Percentiles rank a stretch among this genome's conserved stretches.
Conservation (phyloP, 2,888 invertebrate genomes). For the Miltochrista miniata region DNA sequence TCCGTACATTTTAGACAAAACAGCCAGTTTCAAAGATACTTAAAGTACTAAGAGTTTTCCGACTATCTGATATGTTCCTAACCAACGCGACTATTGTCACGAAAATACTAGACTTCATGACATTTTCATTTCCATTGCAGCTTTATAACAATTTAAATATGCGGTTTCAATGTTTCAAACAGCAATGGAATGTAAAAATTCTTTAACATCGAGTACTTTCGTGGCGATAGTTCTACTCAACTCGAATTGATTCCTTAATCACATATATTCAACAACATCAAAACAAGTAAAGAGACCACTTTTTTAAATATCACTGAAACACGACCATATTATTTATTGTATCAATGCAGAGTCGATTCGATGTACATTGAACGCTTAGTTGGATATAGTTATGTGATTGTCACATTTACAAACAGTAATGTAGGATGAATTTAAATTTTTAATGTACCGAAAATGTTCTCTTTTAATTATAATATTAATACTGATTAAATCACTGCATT, state of each 20-base stretch:
- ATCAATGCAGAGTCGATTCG: conserved; percentile 38
- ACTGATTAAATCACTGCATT: conserved; percentile 34
- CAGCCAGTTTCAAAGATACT: conserved; percentile 79
- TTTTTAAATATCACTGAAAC: conserved; percentile 50
- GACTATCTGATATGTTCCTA: conserved; percentile 75
- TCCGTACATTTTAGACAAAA: conserved; percentile 40
- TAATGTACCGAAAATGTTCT: neutral
- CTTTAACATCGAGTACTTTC: conserved; percentile 6
- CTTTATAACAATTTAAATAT: neutral
- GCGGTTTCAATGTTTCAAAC: conserved; percentile 2
- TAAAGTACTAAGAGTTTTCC: conserved; percentile 76
- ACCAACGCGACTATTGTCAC: conserved; percentile 32
- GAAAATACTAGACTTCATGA: conserved; percentile 12
- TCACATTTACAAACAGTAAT: conserved; percentile 10
- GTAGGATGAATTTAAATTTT: conserved; percentile 28
- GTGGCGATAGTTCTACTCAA: conserved; percentile 36
- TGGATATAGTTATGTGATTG: neutral
- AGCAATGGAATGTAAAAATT: conserved; percentile 12
- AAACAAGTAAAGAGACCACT: conserved; percentile 75
- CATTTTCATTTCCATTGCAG: conserved; percentile 11
- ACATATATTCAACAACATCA: conserved; percentile 80
- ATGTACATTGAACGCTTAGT: conserved; percentile 28
- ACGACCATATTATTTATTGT: conserved; percentile 23
- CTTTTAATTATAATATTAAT: conserved; percentile 25
- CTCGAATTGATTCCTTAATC: conserved; percentile 79